Base-by-base conservation (phyloP, 2,888 invertebrate species). In the Polietes domitor region DNA sequence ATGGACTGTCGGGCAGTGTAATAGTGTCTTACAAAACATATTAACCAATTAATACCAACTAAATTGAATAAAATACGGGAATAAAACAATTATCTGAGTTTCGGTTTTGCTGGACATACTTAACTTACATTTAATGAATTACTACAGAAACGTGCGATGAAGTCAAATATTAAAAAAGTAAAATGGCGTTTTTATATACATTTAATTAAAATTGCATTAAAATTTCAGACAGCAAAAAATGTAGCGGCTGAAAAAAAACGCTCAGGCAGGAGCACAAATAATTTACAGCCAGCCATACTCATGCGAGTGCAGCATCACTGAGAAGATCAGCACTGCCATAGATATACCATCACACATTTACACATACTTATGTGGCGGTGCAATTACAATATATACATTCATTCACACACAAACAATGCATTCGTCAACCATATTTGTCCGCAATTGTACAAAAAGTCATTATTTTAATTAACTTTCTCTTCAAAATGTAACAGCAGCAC, bases 401-500 rank as follows among this genome's bases (percentile, higher is more conserved):
- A 61, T 12, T 5, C 43, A 21, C 61, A 61, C n/a, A 12, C 43
- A 21, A 71, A 61, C n/a, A 41, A 72, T 37, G 80, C 70, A 82
- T 80, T 80, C 47, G 80, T 80, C 70, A 80, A 78, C 80, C 71
- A 77, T 82, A 79, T 77, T 78, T 71, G 74, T 83, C 26, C 73
- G 63, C 85, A 85, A 81, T 85, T 85, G 83, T 80, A 85, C 77
- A 87, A 88, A 89, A 89, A 89, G 88, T 89, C 88, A 90, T 90
- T 90, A 90, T 90, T 90, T 90, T 90, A 90, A 90, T 90, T 90
- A 90, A 90, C 90, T 90, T 90, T 90, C 89, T 89, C 90, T 90
- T 88, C 88, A 89, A 87, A 88, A 86, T 87, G 87, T 85, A 87
- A 53, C 87, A 78, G 37, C 58, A 75, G 28, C 68, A n/a, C n/a